Evolutionary conservation across 2,797 vertebrate species (phyloP).

Genomic region (Eupleurogrammus muticus): DNA sequence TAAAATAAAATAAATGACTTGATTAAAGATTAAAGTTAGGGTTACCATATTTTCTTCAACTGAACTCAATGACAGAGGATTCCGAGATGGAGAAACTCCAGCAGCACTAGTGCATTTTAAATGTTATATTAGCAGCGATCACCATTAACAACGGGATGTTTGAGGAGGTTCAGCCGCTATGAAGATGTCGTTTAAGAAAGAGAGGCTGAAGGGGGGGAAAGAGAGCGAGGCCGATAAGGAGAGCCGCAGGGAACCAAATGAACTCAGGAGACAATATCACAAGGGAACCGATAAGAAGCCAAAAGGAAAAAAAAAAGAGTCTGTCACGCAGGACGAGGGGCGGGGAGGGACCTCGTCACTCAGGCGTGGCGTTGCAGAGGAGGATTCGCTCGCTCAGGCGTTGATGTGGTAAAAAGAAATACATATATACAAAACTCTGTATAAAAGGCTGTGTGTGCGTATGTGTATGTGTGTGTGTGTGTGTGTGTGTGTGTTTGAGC

Average conservation of each 20-base stretch:
- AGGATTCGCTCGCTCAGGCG: slow-evolving; percentile 24
- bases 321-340: slow-evolving; percentile 26
- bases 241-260: slow-evolving; percentile 26
- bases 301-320: slow-evolving; percentile 1
- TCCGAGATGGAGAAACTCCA: background rate
- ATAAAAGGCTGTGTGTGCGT: no score
- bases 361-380: slow-evolving; percentile 16
- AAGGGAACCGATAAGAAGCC: slow-evolving; percentile 31
- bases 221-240: slow-evolving; percentile 29
- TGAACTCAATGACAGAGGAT: background rate
- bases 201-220: background rate
- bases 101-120: background rate
- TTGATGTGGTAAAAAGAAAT: slow-evolving; percentile 33
- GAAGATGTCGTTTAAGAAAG: slow-evolving; percentile 23
- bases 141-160: background rate
- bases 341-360: slow-evolving; percentile 46
- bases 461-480: no score
- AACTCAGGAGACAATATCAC: slow-evolving; percentile 44
- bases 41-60: background rate
- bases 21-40: no score
- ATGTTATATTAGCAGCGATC: background rate
- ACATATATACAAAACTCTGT: no score
- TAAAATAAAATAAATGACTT: no score
- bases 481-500: background rate
- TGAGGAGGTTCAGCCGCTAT: slow-evolving; percentile 6